Base-by-base conservation (phyloP, 1,140 invertebrate species). In the Neelides sp. region DNA sequence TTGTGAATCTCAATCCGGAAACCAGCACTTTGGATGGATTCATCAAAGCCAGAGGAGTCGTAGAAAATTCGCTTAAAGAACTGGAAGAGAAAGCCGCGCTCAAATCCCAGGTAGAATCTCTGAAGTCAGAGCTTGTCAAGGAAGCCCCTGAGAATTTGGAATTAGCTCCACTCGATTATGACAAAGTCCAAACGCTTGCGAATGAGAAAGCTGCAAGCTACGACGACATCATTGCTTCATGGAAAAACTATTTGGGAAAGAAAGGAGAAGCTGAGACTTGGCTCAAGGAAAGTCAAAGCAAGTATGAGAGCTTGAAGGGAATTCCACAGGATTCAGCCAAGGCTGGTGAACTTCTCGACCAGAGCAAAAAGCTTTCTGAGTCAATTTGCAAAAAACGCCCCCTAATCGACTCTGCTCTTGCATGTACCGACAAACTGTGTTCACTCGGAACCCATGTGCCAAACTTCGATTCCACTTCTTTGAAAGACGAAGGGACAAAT, bases 91-190 rank as follows among this genome's bases (percentile, higher is more conserved):
- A 69, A 22, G 64, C 68, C 5, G 63, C 66, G 15, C 57, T 73
- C 0, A 80, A 79, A 62, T 70, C 78, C 39, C 68, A 71, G 41
- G 67, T 84, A 1, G 73, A 78, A 28, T 74, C 78, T 59, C 78
- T 87, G 69, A 85, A 83, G 1, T 70, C 79, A 17, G 71, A 78
- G 43, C 65, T 90, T 30, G 81, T 88, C 73, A 78, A 81, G 59
- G 79, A 84, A 67, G 85, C 89, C 67, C 78, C 84, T 55, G n/a
- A n/a, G n/a, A n/a, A n/a, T n/a, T n/a, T n/a, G n/a, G n/a, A n/a
- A n/a, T n/a, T n/a, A n/a, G n/a, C n/a, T n/a, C n/a, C n/a, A n/a
- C n/a, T n/a, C n/a, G n/a, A n/a, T n/a, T n/a, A n/a, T n/a, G n/a
- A n/a, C n/a, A 80, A 80, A 61, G 68, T 86, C 0, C 78, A 80